phyloP scores from a whole-genome alignment of 2,113 vertebrate genomes.

The Mionectes macconnelli region DNA sequence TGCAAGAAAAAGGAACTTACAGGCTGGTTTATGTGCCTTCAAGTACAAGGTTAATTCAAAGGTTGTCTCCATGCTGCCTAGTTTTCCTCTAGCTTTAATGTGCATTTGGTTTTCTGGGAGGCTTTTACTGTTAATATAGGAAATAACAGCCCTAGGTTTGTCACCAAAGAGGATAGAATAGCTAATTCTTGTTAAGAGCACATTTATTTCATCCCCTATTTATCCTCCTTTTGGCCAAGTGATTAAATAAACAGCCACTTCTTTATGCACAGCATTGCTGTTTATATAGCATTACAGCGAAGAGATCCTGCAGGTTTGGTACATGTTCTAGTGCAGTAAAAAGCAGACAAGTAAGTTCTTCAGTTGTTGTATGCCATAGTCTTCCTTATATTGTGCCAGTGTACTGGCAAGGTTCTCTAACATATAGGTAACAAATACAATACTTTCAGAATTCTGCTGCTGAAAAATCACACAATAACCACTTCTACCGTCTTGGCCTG shows the following conservation, averaged over 20 bases:
- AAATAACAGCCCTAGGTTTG: background rate
- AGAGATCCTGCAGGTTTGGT: background rate
- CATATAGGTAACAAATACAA: background rate
- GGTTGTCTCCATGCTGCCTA: background rate
- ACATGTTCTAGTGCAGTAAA: background rate
- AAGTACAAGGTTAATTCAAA: background rate
- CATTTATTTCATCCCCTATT: background rate
- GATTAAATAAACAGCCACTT: background rate
- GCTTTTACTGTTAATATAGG: background rate
- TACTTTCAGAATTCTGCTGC: background rate
- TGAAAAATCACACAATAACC: background rate
- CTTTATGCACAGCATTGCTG: background rate
- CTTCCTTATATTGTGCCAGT: background rate
- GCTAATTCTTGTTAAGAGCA: background rate
- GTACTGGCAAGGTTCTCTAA: background rate
- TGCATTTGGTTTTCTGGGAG: background rate
- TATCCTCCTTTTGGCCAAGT: background rate
- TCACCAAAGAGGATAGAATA: background rate
- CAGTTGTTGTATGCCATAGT: background rate
- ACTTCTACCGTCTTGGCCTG: background rate
- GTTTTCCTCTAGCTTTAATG: background rate
- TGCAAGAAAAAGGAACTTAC: background rate
- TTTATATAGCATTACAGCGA: background rate
- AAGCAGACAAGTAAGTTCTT: background rate
- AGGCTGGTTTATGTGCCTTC: background rate